Evolutionary conservation across 2,888 invertebrate species (phyloP).

Genomic region (Autographa gamma): DNA sequence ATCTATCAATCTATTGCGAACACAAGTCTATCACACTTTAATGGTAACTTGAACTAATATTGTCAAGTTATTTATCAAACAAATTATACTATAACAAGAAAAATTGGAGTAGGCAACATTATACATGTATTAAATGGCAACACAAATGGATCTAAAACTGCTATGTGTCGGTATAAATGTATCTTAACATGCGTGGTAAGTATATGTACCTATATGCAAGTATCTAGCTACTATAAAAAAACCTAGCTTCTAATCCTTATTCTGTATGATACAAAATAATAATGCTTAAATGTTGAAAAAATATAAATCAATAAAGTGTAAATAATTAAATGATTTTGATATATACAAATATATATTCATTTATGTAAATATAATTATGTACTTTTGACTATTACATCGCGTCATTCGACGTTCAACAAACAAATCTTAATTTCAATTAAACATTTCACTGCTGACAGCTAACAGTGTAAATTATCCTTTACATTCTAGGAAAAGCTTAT

Average conservation of each 20-base stretch:
- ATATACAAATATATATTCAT: background rate
- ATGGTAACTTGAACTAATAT: conserved; percentile 37
- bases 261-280: conserved; percentile 12
- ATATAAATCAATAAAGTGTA: conserved; percentile 15
- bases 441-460: background rate
- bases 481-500: too few species aligned
- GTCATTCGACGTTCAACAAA: background rate
- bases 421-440: background rate
- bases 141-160: background rate
- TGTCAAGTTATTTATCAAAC: conserved; percentile 34
- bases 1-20: conserved; percentile 18
- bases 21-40: conserved; percentile 20
- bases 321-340: conserved; percentile 1
- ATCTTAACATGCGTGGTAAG: conserved; percentile 10
- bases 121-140: background rate
- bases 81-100: conserved; percentile 14
- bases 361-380: background rate
- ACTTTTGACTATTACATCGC: background rate
- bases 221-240: conserved; percentile 29
- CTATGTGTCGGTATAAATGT: conserved; percentile 15
- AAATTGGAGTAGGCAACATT: background rate
- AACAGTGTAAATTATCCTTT: too few species aligned
- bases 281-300: conserved; percentile 2
- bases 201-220: conserved; percentile 12
- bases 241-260: conserved; percentile 11